Conservation (phyloP, 2,888 invertebrate genomes). For the Archaeoteleia sp. region DNA sequence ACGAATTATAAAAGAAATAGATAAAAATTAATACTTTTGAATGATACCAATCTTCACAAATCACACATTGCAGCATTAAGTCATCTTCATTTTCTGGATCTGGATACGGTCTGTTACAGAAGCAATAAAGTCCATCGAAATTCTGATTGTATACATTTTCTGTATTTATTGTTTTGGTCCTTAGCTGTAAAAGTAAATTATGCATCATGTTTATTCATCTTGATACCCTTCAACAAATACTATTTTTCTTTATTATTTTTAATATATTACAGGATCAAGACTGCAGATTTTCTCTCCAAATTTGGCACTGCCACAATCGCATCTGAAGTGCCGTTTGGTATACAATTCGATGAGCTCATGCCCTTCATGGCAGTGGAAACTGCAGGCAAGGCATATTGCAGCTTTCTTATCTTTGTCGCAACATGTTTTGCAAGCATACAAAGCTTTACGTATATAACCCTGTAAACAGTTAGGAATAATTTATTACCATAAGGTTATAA, state of each 20-base stretch:
- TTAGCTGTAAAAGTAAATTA: conserved; percentile 62
- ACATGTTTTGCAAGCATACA: conserved; percentile 96
- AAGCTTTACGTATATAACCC: conserved; percentile 95
- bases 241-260: conserved; percentile 5
- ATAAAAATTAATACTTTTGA: conserved; percentile 76
- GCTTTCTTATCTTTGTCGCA: conserved; percentile 81
- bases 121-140: conserved; percentile 94
- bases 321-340: conserved; percentile 95
- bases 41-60: conserved; percentile 99
- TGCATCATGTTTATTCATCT: background rate
- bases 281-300: conserved; percentile 83
- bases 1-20: no score
- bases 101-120: conserved; percentile 94
- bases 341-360: conserved; percentile 97
- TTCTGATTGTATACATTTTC: conserved; percentile 94
- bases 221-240: background rate
- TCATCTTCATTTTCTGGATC: conserved; percentile 90
- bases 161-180: conserved; percentile 81
- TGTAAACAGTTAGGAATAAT: conserved; percentile 72
- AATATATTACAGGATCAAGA: conserved; percentile 78
- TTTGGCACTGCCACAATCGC: conserved; percentile 94
- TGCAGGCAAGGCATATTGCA: conserved; percentile 95
- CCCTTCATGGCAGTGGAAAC: conserved; percentile 94
- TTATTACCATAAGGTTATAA: no score
- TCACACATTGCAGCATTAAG: conserved; percentile 96